Conservation (phyloP, 2,888 invertebrate genomes). For the Apamea epomidion region DNA sequence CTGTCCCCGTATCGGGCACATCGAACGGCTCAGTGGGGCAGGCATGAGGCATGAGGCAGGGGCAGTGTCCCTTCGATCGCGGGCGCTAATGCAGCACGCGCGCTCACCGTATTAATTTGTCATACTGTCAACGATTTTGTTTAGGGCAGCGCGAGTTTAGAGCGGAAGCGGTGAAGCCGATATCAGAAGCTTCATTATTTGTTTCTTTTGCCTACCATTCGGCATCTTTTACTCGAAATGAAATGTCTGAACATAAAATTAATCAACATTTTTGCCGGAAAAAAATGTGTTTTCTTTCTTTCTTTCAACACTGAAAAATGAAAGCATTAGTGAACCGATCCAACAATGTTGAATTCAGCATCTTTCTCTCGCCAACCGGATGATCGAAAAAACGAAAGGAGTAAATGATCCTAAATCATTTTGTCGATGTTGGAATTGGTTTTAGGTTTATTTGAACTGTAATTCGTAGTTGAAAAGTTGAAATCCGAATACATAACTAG, state of each 20-base stretch:
- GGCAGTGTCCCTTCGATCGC: slow-evolving; percentile 65
- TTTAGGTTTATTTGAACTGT: neutral
- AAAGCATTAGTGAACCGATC: neutral
- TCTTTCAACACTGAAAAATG: neutral
- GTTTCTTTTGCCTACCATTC: neutral
- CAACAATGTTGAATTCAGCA: too few species aligned
- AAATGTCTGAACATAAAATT: neutral
- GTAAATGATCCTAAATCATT: neutral
- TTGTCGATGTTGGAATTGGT: too few species aligned
- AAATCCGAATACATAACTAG: neutral
- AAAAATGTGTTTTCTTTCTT: too few species aligned
- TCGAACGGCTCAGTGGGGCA: slow-evolving; percentile 40
- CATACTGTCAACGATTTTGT: slow-evolving; percentile 67
- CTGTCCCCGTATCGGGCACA: slow-evolving; percentile 37
- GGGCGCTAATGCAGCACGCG: slow-evolving; percentile 64
- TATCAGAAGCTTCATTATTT: neutral
- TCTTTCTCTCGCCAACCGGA: neutral
- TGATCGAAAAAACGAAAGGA: neutral
- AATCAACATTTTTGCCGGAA: neutral
- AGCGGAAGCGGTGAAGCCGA: slow-evolving; percentile 38
- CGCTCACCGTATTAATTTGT: slow-evolving; percentile 65
- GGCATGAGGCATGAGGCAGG: slow-evolving; percentile 22
- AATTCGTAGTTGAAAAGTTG: neutral
- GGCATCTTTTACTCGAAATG: neutral
- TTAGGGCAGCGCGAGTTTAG: neutral